These are phyloP conservation scores for Drosophila histrio DNA, from an alignment of 2,888 invertebrate species.

Conservation along the genomic window DNA sequence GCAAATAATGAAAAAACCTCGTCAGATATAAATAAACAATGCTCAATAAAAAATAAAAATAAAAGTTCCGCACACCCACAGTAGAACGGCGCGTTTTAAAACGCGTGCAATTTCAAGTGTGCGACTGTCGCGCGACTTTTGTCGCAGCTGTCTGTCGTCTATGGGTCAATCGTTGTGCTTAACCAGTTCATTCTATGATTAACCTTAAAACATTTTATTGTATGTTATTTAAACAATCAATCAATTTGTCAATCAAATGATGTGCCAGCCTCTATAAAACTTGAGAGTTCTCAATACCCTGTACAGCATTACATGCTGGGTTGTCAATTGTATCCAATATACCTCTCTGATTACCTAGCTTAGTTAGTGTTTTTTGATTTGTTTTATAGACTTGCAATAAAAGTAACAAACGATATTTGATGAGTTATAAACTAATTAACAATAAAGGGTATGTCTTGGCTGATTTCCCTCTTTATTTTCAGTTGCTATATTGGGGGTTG, in stretches of 20 bases:
- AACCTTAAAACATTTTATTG: constrained; percentile 57
- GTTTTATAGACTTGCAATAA: too few species aligned
- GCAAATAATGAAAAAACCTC: constrained; percentile 19
- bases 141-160: constrained; percentile 60
- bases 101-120: constrained; percentile 32
- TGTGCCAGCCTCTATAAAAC: constrained; percentile 24
- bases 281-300: constrained; percentile 17
- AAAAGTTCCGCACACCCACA: constrained; percentile 47
- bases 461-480: not conserved
- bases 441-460: not conserved
- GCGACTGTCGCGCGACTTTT: constrained; percentile 14
- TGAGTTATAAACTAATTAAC: not conserved
- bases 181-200: constrained; percentile 27
- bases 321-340: too few species aligned
- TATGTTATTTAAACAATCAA: constrained; percentile 33
- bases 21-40: constrained; percentile 38
- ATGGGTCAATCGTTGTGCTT: constrained; percentile 58
- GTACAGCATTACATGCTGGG: not conserved
- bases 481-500: not conserved
- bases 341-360: too few species aligned
- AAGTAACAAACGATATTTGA: too few species aligned
- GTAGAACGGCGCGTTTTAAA: constrained; percentile 31
- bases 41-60: constrained; percentile 18
- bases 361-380: not conserved
- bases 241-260: constrained; percentile 72